A percentile compares a stretch with the other conserved stretches of the same genome.
Evolutionary conservation across 1,140 invertebrate genomes (phyloP).

Genomic region (Lamellibrachia luymesi): DNA sequence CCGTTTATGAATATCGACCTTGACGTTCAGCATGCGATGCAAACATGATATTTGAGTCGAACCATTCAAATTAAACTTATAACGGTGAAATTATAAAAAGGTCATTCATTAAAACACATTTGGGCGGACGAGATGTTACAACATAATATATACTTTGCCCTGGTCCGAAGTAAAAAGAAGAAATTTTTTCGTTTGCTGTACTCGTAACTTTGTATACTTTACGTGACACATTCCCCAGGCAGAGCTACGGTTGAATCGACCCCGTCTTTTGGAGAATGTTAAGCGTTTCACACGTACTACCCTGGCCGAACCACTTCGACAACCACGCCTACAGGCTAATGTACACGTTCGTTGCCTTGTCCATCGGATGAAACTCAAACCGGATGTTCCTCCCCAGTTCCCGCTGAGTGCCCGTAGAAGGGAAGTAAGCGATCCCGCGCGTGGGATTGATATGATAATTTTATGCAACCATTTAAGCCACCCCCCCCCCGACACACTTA

Average conservation of each 20-base stretch:
- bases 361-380: neutral
- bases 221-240: neutral
- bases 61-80: neutral
- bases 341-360: neutral
- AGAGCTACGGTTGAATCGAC: neutral
- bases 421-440: neutral
- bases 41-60: neutral
- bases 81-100: too few species aligned
- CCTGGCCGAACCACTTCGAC: neutral
- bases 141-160: neutral
- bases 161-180: too few species aligned
- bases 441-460: neutral
- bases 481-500: too few species aligned
- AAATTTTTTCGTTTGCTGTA: too few species aligned
- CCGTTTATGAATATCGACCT: too few species aligned
- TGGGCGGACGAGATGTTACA: too few species aligned
- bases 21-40: too few species aligned
- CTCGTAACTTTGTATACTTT: neutral
- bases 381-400: neutral
- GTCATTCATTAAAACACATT: too few species aligned
- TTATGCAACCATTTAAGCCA: too few species aligned
- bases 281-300: neutral
- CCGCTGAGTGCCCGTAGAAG: neutral
- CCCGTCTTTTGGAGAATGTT: neutral
- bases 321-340: neutral